These are phyloP conservation scores for Aphelenchoides bicaudatus DNA, from an alignment of 2,888 invertebrate genomes.

Conservation along the genomic window DNA sequence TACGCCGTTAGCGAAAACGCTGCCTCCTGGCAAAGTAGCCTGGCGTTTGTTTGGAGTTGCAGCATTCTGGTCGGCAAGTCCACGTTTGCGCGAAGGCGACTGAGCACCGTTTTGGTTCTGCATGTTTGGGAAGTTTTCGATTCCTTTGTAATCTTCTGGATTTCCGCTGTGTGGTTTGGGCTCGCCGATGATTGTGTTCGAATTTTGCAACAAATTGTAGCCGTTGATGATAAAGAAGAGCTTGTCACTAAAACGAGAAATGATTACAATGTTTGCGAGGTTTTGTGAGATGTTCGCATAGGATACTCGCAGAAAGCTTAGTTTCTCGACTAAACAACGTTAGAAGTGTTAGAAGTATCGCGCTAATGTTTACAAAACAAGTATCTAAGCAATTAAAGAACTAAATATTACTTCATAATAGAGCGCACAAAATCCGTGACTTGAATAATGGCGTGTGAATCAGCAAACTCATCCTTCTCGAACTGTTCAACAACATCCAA, in stretches of 20 bases:
- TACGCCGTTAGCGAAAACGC: conserved; percentile 11
- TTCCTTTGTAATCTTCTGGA: conserved; percentile 24
- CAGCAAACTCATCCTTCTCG: conserved; percentile 20
- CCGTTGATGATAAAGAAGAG: conserved; percentile 25
- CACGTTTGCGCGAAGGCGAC: conserved; percentile 24
- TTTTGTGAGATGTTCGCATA: neutral
- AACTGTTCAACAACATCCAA: conserved; percentile 22
- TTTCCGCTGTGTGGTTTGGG: conserved; percentile 34
- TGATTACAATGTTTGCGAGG: neutral
- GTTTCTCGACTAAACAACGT: neutral
- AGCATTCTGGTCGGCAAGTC: neutral
- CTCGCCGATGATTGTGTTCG: conserved; percentile 26
- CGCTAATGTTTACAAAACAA: neutral
- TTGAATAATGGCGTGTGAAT: conserved; percentile 27
- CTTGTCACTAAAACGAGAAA: conserved; percentile 21
- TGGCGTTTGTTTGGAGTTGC: conserved; percentile 1
- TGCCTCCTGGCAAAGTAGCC: neutral
- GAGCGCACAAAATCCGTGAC: conserved; percentile 18
- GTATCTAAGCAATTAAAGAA: neutral
- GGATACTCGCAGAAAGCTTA: neutral
- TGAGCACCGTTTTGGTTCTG: neutral
- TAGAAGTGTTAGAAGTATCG: too few relatives aligned
- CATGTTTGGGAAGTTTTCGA: conserved; percentile 1
- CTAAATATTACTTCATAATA: conserved; percentile 16
- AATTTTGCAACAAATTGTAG: conserved; percentile 24